Percentiles rank a stretch among this genome's conserved stretches.
Conservation (phyloP, 2,797 vertebrate species). For the Decapterus maruadsi region DNA sequence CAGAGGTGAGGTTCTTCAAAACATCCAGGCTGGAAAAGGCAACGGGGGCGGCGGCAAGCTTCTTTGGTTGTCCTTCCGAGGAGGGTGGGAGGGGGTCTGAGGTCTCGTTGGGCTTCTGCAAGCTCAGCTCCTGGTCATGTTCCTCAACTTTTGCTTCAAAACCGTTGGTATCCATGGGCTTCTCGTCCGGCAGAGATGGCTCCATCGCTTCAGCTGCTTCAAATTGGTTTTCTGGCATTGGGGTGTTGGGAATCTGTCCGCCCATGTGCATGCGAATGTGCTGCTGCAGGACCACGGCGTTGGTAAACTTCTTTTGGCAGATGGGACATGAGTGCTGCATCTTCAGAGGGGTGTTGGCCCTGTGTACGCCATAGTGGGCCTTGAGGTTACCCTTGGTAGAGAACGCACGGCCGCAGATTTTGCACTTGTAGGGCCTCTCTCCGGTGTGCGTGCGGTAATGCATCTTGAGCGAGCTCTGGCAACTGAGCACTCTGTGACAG, state of each 20-base stretch:
- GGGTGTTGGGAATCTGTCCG: constrained; percentile 96
- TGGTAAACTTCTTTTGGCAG: constrained; percentile 99
- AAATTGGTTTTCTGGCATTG: constrained; percentile 87
- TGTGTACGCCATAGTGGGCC: constrained; percentile 96
- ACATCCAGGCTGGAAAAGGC: constrained; percentile 85
- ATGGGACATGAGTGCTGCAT: constrained; percentile 98
- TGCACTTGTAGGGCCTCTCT: constrained; percentile 97
- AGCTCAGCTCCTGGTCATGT: constrained; percentile 83
- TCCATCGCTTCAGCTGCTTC: constrained; percentile 85
- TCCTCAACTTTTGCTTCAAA: constrained; percentile 85
- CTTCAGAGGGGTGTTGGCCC: constrained; percentile 91
- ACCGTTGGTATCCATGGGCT: constrained; percentile 67
- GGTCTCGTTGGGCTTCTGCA: constrained; percentile 76
- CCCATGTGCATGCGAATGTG: constrained; percentile 99
- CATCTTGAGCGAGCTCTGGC: constrained; percentile 98
- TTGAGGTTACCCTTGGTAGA: constrained; percentile 99
- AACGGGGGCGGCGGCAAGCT: constrained; percentile 52
- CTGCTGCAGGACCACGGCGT: constrained; percentile 96
- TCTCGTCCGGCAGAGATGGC: constrained; percentile 75
- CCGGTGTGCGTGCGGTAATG: constrained; percentile 99
- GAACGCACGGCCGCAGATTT: constrained; percentile 96
- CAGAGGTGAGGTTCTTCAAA: constrained; percentile 86
- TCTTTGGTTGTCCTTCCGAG: constrained; percentile 66
- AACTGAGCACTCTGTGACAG: constrained; percentile 96
- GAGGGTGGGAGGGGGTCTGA: constrained; percentile 66